Conservation (phyloP, 2,888 invertebrate species). For the Eucriotettix oculatus region DNA sequence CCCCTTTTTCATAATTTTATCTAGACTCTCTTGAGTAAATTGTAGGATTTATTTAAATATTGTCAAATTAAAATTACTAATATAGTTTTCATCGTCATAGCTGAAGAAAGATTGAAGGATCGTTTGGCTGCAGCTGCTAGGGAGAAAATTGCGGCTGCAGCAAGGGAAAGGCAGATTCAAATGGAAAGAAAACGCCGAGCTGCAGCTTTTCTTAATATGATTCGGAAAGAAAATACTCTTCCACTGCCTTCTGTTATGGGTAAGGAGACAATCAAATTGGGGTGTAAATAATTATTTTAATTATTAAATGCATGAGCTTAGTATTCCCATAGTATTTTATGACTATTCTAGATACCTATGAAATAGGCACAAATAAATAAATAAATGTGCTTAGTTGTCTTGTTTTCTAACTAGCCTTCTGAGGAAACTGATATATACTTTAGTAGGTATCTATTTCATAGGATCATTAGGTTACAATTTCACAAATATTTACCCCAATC, state of each 20-base stretch:
- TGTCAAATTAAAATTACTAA: background rate
- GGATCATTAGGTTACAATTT: no score
- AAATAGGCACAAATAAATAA: no score
- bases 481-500: no score
- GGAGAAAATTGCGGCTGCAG: conserved; percentile 37
- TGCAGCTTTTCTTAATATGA: conserved; percentile 55
- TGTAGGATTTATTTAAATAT: background rate
- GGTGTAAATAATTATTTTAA: no score
- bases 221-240: conserved; percentile 19
- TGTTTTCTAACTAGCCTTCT: no score
- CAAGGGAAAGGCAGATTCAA: conserved; percentile 42
- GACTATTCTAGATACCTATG: no score
- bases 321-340: no score
- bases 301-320: no score
- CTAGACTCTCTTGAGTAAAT: background rate
- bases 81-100: background rate
- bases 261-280: background rate
- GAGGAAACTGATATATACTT: no score
- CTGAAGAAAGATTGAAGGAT: conserved; percentile 39
- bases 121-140: conserved; percentile 36
- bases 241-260: conserved; percentile 1
- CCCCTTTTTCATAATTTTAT: background rate
- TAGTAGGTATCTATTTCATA: no score
- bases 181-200: conserved; percentile 64
- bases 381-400: no score